Evolutionary conservation across 2,888 invertebrate species (phyloP), one percentile per base, ranked within the genome.

Genomic region (Caenorhabditis drosophilae): DNA sequence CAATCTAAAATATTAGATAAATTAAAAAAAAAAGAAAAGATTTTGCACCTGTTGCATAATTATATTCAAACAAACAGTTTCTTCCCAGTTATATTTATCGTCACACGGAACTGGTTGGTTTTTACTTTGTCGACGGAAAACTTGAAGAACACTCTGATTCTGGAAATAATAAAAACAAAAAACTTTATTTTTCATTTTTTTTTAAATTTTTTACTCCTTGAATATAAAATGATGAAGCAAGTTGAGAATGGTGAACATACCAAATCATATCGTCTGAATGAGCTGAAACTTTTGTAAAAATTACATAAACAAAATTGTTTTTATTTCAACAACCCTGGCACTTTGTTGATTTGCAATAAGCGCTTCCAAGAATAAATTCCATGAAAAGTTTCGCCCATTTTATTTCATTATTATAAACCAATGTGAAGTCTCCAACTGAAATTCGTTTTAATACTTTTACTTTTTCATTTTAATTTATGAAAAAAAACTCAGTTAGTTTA

Each of bases 81-180:
- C 97, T 86, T 97, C 96, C 97, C 97, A 98, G 86, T 97, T 95
- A 80, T 96, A 91, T 84, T 92, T 92, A 41, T 92, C 91, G 87
- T 97, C 95, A 63, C 93, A 93, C 82, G 95, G 91, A 3, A 74
- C 60, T 50, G 97, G 97, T 83, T 96, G 87, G 86, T 95, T 94
- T 84, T 93, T 90, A 83, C 95, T 95, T 86, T 95, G 94, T 86
- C 94, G 92, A 71, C 97, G 90, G 87, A 93, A 96, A 72, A 97
- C 97, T 87, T 97, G 95, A 75, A 97, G 91, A 22, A 70, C 38
- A 15, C 50, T 72, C 38, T 55, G 52, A 27, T 52, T 54, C 67
- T 68, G 42, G 44, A 56, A 50, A 35, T 6, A 40, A 42, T 4
- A 36, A 11, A 11, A 15, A n/a, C 4, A n/a, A n/a, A 15, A 20